These are phyloP conservation scores for Campylomormyrus tamandua DNA, from an alignment of 2,113 vertebrate species.

Conservation along the genomic window DNA sequence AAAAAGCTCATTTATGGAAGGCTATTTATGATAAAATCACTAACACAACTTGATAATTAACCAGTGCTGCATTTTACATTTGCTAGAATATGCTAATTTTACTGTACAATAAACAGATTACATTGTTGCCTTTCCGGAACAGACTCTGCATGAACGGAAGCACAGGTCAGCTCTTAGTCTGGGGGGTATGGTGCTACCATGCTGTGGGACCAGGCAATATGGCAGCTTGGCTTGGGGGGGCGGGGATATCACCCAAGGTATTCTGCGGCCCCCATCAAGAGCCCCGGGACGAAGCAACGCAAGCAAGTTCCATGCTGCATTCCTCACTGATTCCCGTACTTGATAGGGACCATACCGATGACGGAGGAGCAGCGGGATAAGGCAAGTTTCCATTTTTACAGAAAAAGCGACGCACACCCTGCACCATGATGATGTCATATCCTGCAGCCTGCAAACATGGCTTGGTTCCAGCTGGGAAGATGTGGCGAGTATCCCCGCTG, in stretches of 20 bases:
- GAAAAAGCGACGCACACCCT: background rate
- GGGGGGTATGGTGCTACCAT: background rate
- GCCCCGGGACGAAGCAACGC: background rate
- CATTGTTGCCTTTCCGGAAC: background rate
- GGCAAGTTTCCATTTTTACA: background rate
- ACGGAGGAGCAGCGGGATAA: no score
- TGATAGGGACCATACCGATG: background rate
- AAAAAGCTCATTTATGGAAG: background rate
- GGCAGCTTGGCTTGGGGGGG: background rate
- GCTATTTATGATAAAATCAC: background rate
- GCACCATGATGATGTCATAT: background rate
- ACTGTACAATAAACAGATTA: background rate
- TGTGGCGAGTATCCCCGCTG: background rate
- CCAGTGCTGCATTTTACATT: background rate
- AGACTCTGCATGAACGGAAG: background rate
- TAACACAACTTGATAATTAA: background rate
- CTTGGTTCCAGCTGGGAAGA: background rate
- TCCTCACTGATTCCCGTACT: background rate
- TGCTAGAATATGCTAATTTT: background rate
- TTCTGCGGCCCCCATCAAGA: background rate
- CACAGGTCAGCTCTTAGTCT: background rate
- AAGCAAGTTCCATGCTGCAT: background rate
- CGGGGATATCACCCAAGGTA: background rate
- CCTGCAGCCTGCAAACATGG: background rate
- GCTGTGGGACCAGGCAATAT: slow-evolving; percentile 2